Percentiles rank a stretch among this genome's conserved stretches.
Conservation (phyloP, 2,113 vertebrate genomes). For the Cochlearius cochlearius region DNA sequence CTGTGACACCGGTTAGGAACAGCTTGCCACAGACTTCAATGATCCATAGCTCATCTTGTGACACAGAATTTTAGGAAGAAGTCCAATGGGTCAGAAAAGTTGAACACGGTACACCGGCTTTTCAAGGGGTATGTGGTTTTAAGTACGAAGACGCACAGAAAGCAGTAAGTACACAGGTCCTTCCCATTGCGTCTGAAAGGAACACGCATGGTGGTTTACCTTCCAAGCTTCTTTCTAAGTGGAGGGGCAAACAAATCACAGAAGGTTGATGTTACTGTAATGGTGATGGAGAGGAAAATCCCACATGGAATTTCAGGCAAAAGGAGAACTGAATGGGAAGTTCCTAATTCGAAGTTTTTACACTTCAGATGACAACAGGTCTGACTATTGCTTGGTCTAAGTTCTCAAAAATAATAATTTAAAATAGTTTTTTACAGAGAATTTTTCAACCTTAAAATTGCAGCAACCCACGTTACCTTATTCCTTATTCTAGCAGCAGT, state of each 20-base stretch:
- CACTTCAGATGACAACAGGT: fast-evolving
- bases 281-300: background rate
- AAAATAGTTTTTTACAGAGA: background rate
- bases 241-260: background rate
- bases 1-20: background rate
- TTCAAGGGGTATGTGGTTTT: too few species aligned
- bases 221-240: background rate
- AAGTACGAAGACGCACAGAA: background rate
- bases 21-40: fast-evolving
- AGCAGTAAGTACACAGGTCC: background rate
- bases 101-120: background rate
- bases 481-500: background rate
- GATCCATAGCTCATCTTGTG: fast-evolving
- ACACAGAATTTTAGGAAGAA: background rate
- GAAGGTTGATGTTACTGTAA: background rate
- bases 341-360: background rate
- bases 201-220: background rate
- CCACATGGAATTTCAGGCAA: background rate
- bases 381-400: background rate
- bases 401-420: background rate
- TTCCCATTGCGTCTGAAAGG: background rate
- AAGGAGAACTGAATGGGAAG: background rate
- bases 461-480: background rate
- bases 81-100: background rate
- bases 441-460: background rate